A percentile compares a stretch with the other conserved stretches of the same genome.
phyloP scores from a whole-genome alignment of 2,797 vertebrate genomes.

The Epinephelus coioides region DNA sequence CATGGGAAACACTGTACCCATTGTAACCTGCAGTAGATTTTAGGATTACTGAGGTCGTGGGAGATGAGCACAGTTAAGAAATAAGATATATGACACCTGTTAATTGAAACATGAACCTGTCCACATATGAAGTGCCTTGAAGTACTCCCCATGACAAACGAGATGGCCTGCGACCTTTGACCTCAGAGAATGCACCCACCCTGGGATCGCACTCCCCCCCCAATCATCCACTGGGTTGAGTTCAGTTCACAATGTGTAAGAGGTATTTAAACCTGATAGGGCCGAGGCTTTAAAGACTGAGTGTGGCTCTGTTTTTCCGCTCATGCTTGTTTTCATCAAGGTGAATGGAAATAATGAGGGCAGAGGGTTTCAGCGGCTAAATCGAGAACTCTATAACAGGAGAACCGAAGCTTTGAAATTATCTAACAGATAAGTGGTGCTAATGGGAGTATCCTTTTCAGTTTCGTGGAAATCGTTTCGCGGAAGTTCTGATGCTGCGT shows the following conservation, averaged over 20 bases:
- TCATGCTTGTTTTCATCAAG: constrained; percentile 73
- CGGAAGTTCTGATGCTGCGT: too few relatives aligned
- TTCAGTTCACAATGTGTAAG: constrained; percentile 66
- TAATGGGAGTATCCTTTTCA: too few relatives aligned
- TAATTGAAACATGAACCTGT: constrained; percentile 72
- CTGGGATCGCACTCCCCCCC: constrained; percentile 27
- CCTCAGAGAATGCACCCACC: constrained; percentile 57
- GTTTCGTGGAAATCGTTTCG: too few relatives aligned
- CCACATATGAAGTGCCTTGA: constrained; percentile 56
- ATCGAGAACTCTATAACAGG: constrained; percentile 66
- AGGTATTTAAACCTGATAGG: constrained; percentile 73
- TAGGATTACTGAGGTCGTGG: constrained; percentile 50
- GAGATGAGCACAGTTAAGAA: constrained; percentile 51
- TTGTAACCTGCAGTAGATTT: constrained; percentile 47
- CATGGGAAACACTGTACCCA: constrained; percentile 29
- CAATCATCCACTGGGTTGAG: constrained; percentile 58
- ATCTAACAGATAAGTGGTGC: constrained; percentile 2
- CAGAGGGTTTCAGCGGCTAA: constrained; percentile 56
- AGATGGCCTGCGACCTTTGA: constrained; percentile 62
- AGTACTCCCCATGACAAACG: constrained; percentile 67
- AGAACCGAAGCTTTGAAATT: constrained; percentile 50
- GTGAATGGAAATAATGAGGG: constrained; percentile 78
- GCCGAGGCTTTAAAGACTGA: constrained; percentile 69
- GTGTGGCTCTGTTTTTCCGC: constrained; percentile 74
- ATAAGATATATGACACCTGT: constrained; percentile 75